These are phyloP conservation scores for Zosterops borbonicus DNA, from an alignment of 2,113 vertebrate species.

Conservation along the genomic window DNA sequence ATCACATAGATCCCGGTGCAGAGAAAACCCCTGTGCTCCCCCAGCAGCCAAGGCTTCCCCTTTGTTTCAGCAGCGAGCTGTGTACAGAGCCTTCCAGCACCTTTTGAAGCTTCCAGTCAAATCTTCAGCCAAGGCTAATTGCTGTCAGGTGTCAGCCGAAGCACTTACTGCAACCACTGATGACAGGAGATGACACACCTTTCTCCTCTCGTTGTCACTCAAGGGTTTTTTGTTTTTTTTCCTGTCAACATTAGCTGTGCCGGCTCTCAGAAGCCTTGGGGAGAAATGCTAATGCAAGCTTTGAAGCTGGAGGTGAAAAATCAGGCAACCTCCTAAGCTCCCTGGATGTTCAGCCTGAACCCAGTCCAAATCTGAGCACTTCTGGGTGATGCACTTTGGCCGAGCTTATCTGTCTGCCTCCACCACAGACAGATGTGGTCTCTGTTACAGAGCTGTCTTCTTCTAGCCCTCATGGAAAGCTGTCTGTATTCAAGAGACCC, in stretches of 20 bases:
- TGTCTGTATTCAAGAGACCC: not conserved
- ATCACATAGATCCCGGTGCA: accelerated
- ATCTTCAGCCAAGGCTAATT: slow-evolving; percentile 47
- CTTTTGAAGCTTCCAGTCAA: slow-evolving; percentile 51
- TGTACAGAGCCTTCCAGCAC: not conserved
- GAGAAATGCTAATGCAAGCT: slow-evolving; percentile 49
- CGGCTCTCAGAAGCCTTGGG: not conserved
- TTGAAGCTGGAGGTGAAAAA: slow-evolving; percentile 38
- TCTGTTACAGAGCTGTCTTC: not conserved
- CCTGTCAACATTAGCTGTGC: not conserved
- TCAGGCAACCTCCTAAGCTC: not conserved
- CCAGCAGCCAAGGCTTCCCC: not conserved
- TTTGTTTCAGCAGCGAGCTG: not conserved
- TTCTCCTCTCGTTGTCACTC: slow-evolving; percentile 27
- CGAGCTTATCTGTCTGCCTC: not conserved
- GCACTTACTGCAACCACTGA: not conserved
- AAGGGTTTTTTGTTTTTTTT: not conserved
- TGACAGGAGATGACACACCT: slow-evolving; percentile 30
- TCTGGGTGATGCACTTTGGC: not conserved
- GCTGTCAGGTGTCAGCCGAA: slow-evolving; percentile 43
- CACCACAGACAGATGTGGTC: not conserved
- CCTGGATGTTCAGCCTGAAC: not conserved
- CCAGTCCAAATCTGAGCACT: not conserved
- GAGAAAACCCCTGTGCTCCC: not conserved
- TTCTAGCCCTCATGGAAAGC: not conserved